These are phyloP conservation scores for Hippocampus barbouri DNA, from an alignment of 2,113 vertebrate species.

Conservation along the genomic window DNA sequence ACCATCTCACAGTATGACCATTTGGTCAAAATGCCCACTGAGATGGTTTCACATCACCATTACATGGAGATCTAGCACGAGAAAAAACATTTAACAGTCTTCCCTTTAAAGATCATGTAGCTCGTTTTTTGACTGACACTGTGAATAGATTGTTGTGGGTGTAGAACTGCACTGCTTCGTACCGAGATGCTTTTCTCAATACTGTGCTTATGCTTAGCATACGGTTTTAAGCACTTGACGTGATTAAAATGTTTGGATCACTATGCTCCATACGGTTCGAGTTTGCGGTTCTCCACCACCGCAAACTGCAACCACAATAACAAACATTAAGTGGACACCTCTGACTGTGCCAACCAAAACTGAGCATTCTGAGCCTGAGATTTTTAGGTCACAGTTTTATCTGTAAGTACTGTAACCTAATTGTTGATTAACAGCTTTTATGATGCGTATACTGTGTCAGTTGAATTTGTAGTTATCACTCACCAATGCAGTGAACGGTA, in stretches of 20 bases:
- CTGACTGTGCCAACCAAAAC: not conserved
- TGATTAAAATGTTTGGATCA: too few species aligned
- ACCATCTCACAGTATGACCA: not conserved
- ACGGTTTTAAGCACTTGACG: too few species aligned
- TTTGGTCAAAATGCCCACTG: not conserved
- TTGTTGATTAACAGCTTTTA: not conserved
- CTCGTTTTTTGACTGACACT: not conserved
- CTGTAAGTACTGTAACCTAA: not conserved
- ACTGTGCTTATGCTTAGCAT: too few species aligned
- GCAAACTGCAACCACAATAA: not conserved
- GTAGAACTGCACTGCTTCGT: not conserved
- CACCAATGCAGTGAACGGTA: not conserved
- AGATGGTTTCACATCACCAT: not conserved
- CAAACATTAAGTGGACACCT: not conserved
- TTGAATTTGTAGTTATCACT: not conserved
- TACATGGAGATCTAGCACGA: not conserved
- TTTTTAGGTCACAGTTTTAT: not conserved
- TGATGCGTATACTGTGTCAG: not conserved
- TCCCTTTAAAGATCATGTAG: not conserved
- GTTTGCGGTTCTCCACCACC: not conserved
- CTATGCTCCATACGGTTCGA: not conserved
- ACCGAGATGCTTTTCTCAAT: not conserved
- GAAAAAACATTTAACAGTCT: not conserved
- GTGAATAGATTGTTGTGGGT: conserved; percentile 1
- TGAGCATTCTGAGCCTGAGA: not conserved